phyloP scores from a whole-genome alignment of 1,140 invertebrate genomes.

The Papilio xuthus region DNA sequence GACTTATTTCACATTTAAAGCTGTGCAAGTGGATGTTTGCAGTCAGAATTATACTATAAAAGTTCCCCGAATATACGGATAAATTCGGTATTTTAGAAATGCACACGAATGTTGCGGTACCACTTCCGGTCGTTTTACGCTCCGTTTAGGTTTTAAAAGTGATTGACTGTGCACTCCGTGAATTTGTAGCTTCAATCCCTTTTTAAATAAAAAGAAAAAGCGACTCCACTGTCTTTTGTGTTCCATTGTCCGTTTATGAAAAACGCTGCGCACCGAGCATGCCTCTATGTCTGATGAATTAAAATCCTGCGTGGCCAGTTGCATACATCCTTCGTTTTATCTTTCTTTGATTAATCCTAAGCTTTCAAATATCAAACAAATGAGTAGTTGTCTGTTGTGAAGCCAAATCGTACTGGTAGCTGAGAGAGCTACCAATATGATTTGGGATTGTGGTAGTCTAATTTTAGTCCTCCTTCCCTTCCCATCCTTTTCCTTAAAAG shows the following conservation, averaged over 20 bases:
- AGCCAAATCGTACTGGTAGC: neutral
- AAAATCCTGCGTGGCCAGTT: conserved; percentile 21
- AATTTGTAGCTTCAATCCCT: conserved; percentile 26
- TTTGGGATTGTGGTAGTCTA: too few relatives aligned
- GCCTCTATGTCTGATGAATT: conserved; percentile 23
- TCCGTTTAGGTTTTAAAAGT: conserved; percentile 20
- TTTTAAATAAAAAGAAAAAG: conserved; percentile 28
- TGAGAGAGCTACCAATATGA: too few relatives aligned
- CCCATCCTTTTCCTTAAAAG: too few relatives aligned
- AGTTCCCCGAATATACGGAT: neutral
- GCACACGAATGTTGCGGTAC: conserved; percentile 15
- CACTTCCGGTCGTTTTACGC: conserved; percentile 23
- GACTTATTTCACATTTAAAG: neutral
- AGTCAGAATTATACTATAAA: conserved; percentile 3
- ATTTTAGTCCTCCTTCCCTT: too few relatives aligned
- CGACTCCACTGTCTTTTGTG: conserved; percentile 20
- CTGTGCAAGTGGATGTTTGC: neutral
- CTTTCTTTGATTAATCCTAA: conserved; percentile 20
- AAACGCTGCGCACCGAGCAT: conserved; percentile 6
- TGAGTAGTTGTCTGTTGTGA: conserved; percentile 1
- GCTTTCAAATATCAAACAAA: conserved; percentile 4
- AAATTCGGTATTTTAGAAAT: conserved; percentile 20
- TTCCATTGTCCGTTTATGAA: conserved; percentile 22
- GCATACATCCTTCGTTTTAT: conserved; percentile 18
- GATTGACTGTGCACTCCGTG: conserved; percentile 20